Conservation (phyloP, 1,140 invertebrate genomes). For the Drosophila ambigua region DNA sequence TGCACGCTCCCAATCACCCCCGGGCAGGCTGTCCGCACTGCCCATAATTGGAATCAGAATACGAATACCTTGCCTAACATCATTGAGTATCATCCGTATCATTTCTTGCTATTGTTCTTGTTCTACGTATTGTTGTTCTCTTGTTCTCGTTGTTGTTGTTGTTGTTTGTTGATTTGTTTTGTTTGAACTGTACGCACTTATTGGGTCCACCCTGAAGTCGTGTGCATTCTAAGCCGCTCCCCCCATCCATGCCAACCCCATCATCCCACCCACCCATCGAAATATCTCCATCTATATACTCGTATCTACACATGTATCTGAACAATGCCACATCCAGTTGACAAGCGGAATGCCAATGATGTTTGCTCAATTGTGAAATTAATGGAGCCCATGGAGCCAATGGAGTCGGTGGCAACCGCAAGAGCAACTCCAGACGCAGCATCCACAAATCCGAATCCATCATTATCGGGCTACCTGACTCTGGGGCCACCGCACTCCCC, state of each 20-base stretch:
- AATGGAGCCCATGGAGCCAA: conserved; percentile 56
- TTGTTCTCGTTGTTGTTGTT: conserved; percentile 48
- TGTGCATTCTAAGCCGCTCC: conserved; percentile 8
- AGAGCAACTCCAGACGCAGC: conserved; percentile 10
- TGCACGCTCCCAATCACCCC: conserved; percentile 20
- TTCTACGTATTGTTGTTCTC: conserved; percentile 44
- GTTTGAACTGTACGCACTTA: conserved; percentile 38
- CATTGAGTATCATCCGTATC: conserved; percentile 2
- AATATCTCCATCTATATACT: conserved; percentile 31
- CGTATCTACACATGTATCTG: conserved; percentile 36
- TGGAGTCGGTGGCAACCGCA: too few species aligned
- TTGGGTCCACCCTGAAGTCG: conserved; percentile 37
- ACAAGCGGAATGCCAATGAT: conserved; percentile 80
- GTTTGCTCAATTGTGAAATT: conserved; percentile 70
- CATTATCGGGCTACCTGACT: not conserved
- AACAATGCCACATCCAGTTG: conserved; percentile 62
- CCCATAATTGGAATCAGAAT: conserved; percentile 12
- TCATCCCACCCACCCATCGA: not conserved
- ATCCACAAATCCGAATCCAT: conserved; percentile 10
- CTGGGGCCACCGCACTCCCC: conserved; percentile 48
- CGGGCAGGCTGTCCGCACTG: too few species aligned
- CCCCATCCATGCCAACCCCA: not conserved
- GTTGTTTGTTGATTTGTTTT: conserved; percentile 43
- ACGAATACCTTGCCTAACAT: not conserved
- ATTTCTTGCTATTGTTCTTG: conserved; percentile 54